Evolutionary conservation across 2,113 vertebrate genomes (phyloP).

Genomic region (Phoenicopterus ruber): DNA sequence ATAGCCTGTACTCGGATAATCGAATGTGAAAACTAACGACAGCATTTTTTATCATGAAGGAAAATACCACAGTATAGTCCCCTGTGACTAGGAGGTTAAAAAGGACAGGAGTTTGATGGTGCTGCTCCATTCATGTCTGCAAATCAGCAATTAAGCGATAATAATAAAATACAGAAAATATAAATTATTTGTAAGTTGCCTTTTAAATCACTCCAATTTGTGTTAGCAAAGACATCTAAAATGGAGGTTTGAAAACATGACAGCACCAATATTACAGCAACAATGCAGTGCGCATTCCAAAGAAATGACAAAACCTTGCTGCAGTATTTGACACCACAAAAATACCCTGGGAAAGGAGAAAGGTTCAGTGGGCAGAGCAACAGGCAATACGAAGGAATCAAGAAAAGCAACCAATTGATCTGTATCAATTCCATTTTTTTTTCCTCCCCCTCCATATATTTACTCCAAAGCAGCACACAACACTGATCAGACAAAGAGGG

Average conservation of each 20-base stretch:
- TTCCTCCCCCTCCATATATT: rapidly evolving
- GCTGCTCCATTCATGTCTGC: not conserved
- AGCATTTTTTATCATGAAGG: not conserved
- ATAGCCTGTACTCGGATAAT: not conserved
- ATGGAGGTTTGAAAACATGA: not conserved
- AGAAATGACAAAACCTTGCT: conserved; percentile 1
- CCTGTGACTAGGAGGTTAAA: not conserved
- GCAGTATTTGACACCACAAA: not conserved
- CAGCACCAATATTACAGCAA: not conserved
- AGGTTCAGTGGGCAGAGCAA: not conserved
- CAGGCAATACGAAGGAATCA: not conserved
- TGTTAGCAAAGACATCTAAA: conserved; percentile 10
- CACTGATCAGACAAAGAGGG: not conserved
- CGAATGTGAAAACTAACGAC: not conserved
- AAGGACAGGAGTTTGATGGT: not conserved
- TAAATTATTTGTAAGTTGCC: not conserved
- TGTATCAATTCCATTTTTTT: not conserved
- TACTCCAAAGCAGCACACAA: not conserved
- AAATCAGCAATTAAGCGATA: not conserved
- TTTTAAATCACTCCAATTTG: not conserved
- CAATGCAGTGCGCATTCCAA: not conserved
- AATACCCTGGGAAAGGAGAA: not conserved
- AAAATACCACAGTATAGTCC: not conserved
- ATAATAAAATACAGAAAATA: not conserved
- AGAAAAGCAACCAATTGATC: not conserved